phyloP scores from a whole-genome alignment of 2,113 vertebrate species.

The Malurus elegans region DNA sequence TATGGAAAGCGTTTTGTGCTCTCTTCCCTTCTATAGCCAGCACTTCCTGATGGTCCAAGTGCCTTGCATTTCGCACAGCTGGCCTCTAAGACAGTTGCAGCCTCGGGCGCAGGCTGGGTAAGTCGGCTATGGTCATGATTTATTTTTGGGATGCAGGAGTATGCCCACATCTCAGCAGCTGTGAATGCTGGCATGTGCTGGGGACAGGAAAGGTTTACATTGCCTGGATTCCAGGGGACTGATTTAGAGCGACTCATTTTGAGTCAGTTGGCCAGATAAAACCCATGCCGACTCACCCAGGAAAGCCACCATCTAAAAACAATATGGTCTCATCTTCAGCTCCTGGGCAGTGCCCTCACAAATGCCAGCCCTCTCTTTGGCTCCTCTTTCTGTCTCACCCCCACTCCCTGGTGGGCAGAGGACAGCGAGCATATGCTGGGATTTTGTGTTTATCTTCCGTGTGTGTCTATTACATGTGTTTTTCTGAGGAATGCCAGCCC shows the following conservation, averaged over 20 bases:
- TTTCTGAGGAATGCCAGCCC: not conserved
- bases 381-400: not conserved
- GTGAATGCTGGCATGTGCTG: constrained; percentile 39
- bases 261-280: not conserved
- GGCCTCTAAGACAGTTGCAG: constrained; percentile 40
- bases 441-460: not conserved
- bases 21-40: constrained; percentile 34
- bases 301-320: not conserved
- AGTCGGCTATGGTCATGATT: not conserved
- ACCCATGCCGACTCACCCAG: not conserved
- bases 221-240: constrained; percentile 16
- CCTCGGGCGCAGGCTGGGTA: not conserved
- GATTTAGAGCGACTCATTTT: not conserved
- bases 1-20: not conserved
- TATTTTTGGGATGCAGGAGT: constrained; percentile 59
- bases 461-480: not conserved
- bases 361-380: not conserved
- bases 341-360: not conserved
- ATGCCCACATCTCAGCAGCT: constrained; percentile 60
- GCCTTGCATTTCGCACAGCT: constrained; percentile 53
- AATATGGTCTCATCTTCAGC: not conserved
- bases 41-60: constrained; percentile 23
- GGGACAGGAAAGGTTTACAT: constrained; percentile 43
- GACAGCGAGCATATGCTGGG: accelerated
- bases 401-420: not conserved